phyloP scores from a whole-genome alignment of 2,888 invertebrate genomes.

The Sphaeridia pumilis region DNA sequence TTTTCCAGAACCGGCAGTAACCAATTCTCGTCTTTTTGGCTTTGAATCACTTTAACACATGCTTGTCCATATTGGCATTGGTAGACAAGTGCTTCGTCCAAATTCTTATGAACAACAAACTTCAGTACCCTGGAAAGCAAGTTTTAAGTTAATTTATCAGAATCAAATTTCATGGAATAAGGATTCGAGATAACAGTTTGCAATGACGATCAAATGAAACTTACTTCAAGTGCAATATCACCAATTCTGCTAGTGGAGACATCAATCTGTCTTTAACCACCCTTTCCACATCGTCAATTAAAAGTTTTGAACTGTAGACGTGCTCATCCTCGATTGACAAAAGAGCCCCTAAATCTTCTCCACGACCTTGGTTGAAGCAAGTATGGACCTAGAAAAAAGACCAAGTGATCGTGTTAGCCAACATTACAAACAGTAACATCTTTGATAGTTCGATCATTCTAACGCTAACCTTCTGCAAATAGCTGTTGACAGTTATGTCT shows the following conservation, averaged over 20 bases:
- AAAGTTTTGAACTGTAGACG: constrained; percentile 55
- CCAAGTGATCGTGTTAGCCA: too few relatives aligned
- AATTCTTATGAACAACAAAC: constrained; percentile 44
- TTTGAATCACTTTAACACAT: constrained; percentile 69
- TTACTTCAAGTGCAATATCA: constrained; percentile 62
- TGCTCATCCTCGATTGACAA: constrained; percentile 51
- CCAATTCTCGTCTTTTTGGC: constrained; percentile 93
- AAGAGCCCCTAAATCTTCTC: constrained; percentile 32
- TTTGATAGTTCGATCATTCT: too few relatives aligned
- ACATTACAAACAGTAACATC: constrained; percentile 42
- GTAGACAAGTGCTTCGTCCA: constrained; percentile 56
- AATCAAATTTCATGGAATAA: too few relatives aligned
- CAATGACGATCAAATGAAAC: neutral
- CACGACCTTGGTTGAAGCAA: too few relatives aligned
- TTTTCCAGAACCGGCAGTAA: constrained; percentile 84
- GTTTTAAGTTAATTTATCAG: constrained; percentile 2
- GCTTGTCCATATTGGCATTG: constrained; percentile 66
- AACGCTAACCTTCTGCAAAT: constrained; percentile 27
- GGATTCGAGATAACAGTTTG: too few relatives aligned
- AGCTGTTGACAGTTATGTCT: constrained; percentile 31
- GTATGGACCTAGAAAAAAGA: too few relatives aligned
- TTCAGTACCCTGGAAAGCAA: constrained; percentile 44
- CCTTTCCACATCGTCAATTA: constrained; percentile 57
- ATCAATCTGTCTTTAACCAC: constrained; percentile 58
- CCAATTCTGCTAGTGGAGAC: constrained; percentile 62